Conservation (phyloP, 2,113 vertebrate species). For the Dendropsophus ebraccatus region DNA sequence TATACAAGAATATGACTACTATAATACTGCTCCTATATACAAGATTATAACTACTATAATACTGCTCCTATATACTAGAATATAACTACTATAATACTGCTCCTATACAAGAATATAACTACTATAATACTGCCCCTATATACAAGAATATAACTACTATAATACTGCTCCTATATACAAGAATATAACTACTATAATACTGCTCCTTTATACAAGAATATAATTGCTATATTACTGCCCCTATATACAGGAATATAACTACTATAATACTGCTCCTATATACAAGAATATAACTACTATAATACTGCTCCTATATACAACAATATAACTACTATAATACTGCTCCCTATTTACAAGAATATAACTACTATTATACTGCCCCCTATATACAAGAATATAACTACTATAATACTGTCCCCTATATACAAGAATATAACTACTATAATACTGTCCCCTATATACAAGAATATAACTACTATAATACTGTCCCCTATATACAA, state of each 20-base stretch:
- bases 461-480: neutral
- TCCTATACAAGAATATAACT: neutral
- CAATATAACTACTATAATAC: neutral
- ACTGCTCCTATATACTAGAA: neutral
- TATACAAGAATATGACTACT: conserved; percentile 9
- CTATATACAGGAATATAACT: neutral
- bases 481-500: neutral
- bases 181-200: conserved; percentile 9
- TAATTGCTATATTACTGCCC: neutral
- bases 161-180: neutral
- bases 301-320: neutral
- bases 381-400: conserved; percentile 5
- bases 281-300: conserved; percentile 2
- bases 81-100: neutral
- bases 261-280: neutral
- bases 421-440: conserved; percentile 7
- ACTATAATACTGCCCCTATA: neutral
- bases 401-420: conserved; percentile 7
- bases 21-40: neutral
- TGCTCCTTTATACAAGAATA: neutral
- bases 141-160: neutral
- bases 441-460: neutral
- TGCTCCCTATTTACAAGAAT: conserved; percentile 7
- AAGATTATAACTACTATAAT: neutral
- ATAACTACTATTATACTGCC: conserved; percentile 7